Base-by-base conservation (phyloP, 2,797 vertebrate species). In the Bufotes viridis region DNA sequence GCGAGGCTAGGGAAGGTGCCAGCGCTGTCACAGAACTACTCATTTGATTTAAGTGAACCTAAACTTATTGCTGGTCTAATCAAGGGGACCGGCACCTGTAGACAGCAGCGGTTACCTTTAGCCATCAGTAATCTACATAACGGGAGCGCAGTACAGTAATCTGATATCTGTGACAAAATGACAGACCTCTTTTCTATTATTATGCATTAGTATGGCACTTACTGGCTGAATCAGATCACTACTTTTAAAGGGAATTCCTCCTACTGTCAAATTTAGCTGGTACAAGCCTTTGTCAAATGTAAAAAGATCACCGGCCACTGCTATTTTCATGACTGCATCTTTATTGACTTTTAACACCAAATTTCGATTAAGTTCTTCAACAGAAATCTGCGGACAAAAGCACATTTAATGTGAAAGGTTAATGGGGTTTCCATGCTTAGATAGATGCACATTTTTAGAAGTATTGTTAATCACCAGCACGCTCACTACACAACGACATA, bases 301-400 rank as follows among this genome's bases (percentile, higher is more conserved):
- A 89, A 99, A 99, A 87, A 99, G 94, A 85, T 97, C 96, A 22
- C 96, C 97, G 0, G 97, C 97, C 49, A 98, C 97, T 0, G 97
- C 96, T 0, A 99, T 99, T 95, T 98, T 99, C 98, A 99, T 99
- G 72, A 99, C 97, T 0, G 98, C 98, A 65, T 99, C 98, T 82
- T 93, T 96, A 95, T 99, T 97, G 5, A 99, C 97, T 93, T 99
- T 99, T 84, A 99, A 95, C 90, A 99, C 94, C 2, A 99, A 95
- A 90, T 95, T 99, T 90, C 95, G 95, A 0, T 96, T 96, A 0
- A 98, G 93, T 92, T 99, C 98, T 93, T 99, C 98, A 63, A 99
- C 96, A 0, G 98, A 98, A 92, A 99, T 97, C 98, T 99, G 91
- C 57, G 18, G 60, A 82, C 11, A 55, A 58, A 84, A 84, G 18